A percentile compares a stretch with the other conserved stretches of the same genome.
Evolutionary conservation across 2,113 vertebrate genomes (phyloP).

Genomic region (Pica pica): DNA sequence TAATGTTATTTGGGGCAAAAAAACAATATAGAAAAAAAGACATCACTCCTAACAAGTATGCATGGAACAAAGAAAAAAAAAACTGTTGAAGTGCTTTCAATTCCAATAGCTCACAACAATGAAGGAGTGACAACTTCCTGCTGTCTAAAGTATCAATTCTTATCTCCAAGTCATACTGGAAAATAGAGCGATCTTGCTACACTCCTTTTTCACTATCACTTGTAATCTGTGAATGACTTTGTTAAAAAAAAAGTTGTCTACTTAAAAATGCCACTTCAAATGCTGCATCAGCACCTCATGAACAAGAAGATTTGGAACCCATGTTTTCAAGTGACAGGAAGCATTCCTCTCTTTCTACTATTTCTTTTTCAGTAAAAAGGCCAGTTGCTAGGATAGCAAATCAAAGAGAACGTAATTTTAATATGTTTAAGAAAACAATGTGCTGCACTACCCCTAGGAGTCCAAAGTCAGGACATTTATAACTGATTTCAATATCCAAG

Average conservation of each 20-base stretch:
- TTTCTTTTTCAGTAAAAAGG: neutral
- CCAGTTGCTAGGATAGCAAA: neutral
- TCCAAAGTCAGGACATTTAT: neutral
- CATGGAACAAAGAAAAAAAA: neutral
- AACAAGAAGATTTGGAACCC: neutral
- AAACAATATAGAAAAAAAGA: neutral
- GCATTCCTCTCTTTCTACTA: neutral
- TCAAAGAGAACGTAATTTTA: neutral
- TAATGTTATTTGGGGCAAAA: neutral
- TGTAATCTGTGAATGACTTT: neutral
- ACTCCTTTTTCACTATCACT: neutral
- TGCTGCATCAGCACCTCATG: accelerated
- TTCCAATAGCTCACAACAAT: neutral
- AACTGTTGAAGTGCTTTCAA: neutral
- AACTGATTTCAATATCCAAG: neutral
- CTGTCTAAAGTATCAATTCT: neutral
- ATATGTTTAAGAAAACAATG: neutral
- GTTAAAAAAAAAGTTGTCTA: neutral
- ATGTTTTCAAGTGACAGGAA: neutral
- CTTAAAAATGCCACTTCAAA: neutral
- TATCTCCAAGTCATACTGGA: neutral
- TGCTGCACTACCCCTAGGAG: neutral
- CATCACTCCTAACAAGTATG: neutral
- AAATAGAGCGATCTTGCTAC: neutral
- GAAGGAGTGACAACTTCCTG: neutral